Conservation (phyloP, 2,113 vertebrate species). For the Syngnathoides biaculeatus region DNA sequence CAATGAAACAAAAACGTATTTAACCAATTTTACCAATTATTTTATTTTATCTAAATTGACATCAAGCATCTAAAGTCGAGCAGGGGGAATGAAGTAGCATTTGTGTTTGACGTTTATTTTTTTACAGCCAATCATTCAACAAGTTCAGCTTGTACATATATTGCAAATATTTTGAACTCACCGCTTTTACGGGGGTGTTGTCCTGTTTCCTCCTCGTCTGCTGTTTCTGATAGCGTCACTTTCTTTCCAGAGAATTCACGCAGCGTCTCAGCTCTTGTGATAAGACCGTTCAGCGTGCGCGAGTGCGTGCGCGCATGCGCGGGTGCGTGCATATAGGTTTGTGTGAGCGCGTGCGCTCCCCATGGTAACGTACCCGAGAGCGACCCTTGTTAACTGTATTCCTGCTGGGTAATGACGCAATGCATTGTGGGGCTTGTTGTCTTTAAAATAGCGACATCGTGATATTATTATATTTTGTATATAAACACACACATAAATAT, state of each 20-base stretch:
- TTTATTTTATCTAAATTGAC: background rate
- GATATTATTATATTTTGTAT: too few relatives aligned
- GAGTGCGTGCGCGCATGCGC: conserved; percentile 19
- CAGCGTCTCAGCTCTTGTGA: conserved; percentile 1
- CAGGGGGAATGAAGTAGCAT: too few relatives aligned
- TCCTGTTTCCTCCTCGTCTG: conserved; percentile 21
- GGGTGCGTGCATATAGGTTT: background rate
- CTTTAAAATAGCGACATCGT: background rate
- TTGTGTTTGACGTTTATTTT: conserved; percentile 19
- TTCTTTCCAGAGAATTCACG: conserved; percentile 23
- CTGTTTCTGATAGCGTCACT: conserved; percentile 22
- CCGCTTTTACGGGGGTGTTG: conserved; percentile 28
- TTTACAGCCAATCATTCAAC: background rate
- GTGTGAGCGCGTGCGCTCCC: conserved; percentile 30
- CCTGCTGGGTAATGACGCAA: conserved; percentile 13
- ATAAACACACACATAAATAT: too few relatives aligned
- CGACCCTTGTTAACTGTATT: conserved; percentile 4
- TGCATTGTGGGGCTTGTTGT: conserved; percentile 58
- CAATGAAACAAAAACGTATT: background rate
- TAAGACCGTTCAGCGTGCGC: conserved; percentile 8
- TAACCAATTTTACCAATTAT: background rate
- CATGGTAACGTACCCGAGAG: conserved; percentile 66
- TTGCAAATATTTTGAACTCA: conserved; percentile 51
- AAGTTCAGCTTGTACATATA: background rate
- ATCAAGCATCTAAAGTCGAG: background rate